Conservation (phyloP, 2,113 vertebrate species). For the Dunckerocampus dactyliophorus region DNA sequence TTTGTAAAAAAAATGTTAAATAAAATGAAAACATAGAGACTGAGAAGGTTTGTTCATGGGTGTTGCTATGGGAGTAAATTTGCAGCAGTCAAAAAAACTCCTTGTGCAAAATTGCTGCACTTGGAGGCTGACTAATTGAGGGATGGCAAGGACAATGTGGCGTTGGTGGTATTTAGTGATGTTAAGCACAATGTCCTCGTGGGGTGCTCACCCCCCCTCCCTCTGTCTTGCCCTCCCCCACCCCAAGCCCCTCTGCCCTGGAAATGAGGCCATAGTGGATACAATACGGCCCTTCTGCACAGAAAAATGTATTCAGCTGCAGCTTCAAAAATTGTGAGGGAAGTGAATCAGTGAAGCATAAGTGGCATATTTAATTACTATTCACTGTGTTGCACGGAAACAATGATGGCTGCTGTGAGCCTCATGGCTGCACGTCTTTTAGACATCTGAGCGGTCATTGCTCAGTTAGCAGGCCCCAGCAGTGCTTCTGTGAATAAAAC, state of each 20-base stretch:
- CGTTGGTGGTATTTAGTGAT: conserved; percentile 60
- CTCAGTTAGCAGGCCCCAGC: conserved; percentile 16
- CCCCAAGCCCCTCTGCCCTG: conserved; percentile 57
- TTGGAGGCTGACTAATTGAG: conserved; percentile 54
- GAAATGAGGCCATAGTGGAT: conserved; percentile 74
- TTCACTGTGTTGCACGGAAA: conserved; percentile 80
- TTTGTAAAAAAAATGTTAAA: conserved; percentile 23
- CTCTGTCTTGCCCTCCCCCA: conserved; percentile 59
- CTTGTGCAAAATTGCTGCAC: conserved; percentile 42
- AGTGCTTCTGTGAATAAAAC: conserved; percentile 22
- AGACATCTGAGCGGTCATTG: conserved; percentile 53
- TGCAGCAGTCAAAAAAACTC: conserved; percentile 48
- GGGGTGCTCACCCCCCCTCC: conserved; percentile 51
- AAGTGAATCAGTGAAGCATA: conserved; percentile 85
- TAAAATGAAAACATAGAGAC: conserved; percentile 14
- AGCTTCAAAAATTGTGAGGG: conserved; percentile 81
- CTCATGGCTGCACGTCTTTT: conserved; percentile 60
- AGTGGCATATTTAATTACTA: conserved; percentile 90
- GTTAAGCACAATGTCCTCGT: conserved; percentile 67
- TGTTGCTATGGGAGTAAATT: conserved; percentile 39
- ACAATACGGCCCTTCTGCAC: conserved; percentile 82
- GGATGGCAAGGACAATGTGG: conserved; percentile 52
- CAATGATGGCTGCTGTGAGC: conserved; percentile 81
- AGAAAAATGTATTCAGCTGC: conserved; percentile 78
- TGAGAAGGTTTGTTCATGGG: conserved; percentile 38